phyloP scores from a whole-genome alignment of 2,888 invertebrate genomes.

The Sturmia bella region DNA sequence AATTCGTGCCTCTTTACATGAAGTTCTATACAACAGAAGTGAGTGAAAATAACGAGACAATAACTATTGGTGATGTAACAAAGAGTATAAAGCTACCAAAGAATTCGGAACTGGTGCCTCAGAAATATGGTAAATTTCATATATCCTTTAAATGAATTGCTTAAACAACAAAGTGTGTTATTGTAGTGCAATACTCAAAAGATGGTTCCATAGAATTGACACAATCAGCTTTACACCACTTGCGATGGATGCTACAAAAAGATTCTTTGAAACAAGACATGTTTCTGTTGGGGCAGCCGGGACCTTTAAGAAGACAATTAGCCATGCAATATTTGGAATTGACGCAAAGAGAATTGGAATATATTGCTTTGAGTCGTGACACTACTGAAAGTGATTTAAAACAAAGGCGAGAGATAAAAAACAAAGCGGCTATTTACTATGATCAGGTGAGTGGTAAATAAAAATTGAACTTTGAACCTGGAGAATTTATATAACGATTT shows the following conservation, averaged over 20 bases:
- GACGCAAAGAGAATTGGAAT: slow-evolving; percentile 94
- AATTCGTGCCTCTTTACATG: slow-evolving; percentile 53
- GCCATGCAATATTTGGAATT: slow-evolving; percentile 95
- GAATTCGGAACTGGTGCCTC: slow-evolving; percentile 91
- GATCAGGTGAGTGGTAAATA: slow-evolving; percentile 87
- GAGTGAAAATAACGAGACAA: slow-evolving; percentile 72
- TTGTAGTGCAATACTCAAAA: slow-evolving; percentile 80
- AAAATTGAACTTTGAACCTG: slow-evolving; percentile 53
- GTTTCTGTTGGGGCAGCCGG: slow-evolving; percentile 96
- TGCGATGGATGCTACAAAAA: slow-evolving; percentile 98
- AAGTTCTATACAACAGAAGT: slow-evolving; percentile 70
- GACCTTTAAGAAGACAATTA: slow-evolving; percentile 88
- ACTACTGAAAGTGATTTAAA: slow-evolving; percentile 98
- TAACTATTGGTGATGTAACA: slow-evolving; percentile 89
- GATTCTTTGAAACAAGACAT: slow-evolving; percentile 96
- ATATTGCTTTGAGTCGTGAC: slow-evolving; percentile 95
- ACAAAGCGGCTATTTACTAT: slow-evolving; percentile 94
- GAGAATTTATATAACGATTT: not conserved
- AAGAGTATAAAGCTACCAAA: slow-evolving; percentile 86
- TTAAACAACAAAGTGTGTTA: not conserved
- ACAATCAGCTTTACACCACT: slow-evolving; percentile 89
- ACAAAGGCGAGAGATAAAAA: slow-evolving; percentile 94
- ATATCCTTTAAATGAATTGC: not conserved
- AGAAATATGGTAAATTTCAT: slow-evolving; percentile 78
- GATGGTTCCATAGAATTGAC: slow-evolving; percentile 84